Conservation (phyloP, 2,888 invertebrate species). For the Ophonus ardosiacus region DNA sequence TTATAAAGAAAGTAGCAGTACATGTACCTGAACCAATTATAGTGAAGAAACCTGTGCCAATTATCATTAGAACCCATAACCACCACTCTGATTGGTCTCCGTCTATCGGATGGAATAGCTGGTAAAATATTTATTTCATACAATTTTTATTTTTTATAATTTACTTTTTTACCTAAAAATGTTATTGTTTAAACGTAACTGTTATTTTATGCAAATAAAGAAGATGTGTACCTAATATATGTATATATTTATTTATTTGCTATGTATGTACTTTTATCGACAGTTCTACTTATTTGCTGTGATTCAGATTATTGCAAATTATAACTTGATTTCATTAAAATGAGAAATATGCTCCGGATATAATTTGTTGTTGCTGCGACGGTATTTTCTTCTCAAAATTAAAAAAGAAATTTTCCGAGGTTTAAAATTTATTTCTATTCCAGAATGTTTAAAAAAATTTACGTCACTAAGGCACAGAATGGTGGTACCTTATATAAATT, state of each 20-base stretch:
- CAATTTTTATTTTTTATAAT: slow-evolving; percentile 67
- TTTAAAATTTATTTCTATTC: too few species aligned
- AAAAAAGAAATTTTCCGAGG: too few species aligned
- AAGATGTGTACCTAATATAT: neutral
- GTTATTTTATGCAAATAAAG: neutral
- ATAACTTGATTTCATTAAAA: too few species aligned
- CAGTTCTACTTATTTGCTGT: too few species aligned
- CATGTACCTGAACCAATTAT: slow-evolving; percentile 55
- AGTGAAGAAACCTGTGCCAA: slow-evolving; percentile 59
- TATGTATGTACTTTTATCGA: neutral
- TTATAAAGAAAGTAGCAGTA: slow-evolving; percentile 60
- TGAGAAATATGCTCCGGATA: too few species aligned
- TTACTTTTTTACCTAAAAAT: slow-evolving; percentile 73
- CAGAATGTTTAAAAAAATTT: too few species aligned
- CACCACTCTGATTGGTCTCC: slow-evolving; percentile 12
- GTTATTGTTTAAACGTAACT: slow-evolving; percentile 70
- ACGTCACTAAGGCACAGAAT: too few species aligned
- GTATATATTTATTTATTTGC: neutral
- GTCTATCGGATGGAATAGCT: neutral
- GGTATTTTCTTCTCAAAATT: too few species aligned
- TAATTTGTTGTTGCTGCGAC: too few species aligned
- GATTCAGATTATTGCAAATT: too few species aligned
- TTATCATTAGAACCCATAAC: slow-evolving; percentile 43
- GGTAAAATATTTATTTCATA: neutral
- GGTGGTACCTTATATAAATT: too few species aligned